A percentile compares a stretch with the other conserved stretches of the same genome.
Evolutionary conservation across 2,113 vertebrate genomes (phyloP).

Genomic region (Rana temporaria): DNA sequence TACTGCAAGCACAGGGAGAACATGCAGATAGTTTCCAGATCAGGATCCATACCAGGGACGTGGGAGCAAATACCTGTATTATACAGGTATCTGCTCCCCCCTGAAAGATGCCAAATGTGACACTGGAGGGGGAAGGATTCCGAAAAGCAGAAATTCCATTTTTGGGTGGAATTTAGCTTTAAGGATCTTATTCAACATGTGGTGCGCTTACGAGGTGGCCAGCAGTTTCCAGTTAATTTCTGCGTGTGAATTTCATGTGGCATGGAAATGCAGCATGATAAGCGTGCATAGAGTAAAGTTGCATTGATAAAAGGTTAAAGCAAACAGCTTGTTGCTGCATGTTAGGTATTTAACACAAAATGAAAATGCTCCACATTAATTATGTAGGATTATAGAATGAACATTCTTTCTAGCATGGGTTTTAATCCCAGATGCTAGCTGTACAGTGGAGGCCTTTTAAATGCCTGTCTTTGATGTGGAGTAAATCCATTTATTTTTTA

Average conservation of each 20-base stretch:
- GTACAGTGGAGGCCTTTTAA: conserved; percentile 47
- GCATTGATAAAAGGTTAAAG: conserved; percentile 38
- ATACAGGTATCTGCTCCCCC: too few relatives aligned
- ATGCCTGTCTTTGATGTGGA: conserved; percentile 37
- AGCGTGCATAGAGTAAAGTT: neutral
- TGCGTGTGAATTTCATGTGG: neutral
- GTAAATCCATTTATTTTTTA: conserved; percentile 39
- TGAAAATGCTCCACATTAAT: conserved; percentile 60
- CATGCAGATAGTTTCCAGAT: too few relatives aligned
- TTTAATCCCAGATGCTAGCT: conserved; percentile 63
- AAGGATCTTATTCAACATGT: neutral
- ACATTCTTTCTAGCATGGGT: conserved; percentile 61
- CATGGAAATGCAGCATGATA: conserved; percentile 8
- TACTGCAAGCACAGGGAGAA: too few relatives aligned
- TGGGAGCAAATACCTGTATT: too few relatives aligned
- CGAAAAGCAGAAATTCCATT: too few relatives aligned
- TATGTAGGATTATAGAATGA: conserved; percentile 64
- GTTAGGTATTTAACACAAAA: conserved; percentile 46
- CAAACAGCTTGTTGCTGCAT: conserved; percentile 60
- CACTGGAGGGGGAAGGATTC: too few relatives aligned
- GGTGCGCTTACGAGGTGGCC: too few relatives aligned
- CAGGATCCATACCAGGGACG: too few relatives aligned
- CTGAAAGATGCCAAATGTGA: too few relatives aligned
- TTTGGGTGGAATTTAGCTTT: too few relatives aligned
- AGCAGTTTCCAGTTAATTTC: neutral